Conservation (phyloP, 1,140 invertebrate species). For the Palaemon carinicauda region DNA sequence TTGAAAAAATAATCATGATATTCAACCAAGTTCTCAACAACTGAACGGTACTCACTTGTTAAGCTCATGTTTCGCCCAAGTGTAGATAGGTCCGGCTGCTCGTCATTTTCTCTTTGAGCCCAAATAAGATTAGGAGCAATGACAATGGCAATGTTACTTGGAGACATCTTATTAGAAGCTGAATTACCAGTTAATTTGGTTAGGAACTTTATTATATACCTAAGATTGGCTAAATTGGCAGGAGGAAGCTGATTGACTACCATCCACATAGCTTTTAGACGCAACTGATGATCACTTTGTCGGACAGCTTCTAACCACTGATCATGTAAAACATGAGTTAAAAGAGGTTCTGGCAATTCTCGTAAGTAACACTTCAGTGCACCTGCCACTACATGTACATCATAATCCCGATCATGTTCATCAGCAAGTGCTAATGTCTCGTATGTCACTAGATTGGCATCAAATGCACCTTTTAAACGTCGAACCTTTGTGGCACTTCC, state of each 20-base stretch:
- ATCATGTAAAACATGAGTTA: conserved; percentile 87
- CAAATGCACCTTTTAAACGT: conserved; percentile 88
- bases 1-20: conserved; percentile 88
- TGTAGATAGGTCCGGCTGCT: conserved; percentile 11
- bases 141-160: conserved; percentile 94
- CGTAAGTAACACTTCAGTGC: conserved; percentile 93
- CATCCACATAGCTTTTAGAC: conserved; percentile 80
- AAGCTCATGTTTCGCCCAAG: conserved; percentile 83
- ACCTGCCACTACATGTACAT: conserved; percentile 90
- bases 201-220: conserved; percentile 93
- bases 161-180: conserved; percentile 91
- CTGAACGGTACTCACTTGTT: conserved; percentile 79
- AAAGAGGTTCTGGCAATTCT: conserved; percentile 92
- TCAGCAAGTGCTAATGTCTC: conserved; percentile 20
- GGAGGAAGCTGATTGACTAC: conserved; percentile 82
- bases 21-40: conserved; percentile 86
- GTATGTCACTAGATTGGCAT: conserved; percentile 81
- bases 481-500: conserved; percentile 89
- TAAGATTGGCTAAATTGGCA: conserved; percentile 85
- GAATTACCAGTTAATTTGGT: conserved; percentile 81
- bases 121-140: conserved; percentile 94
- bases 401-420: conserved; percentile 65
- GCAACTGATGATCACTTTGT: conserved; percentile 66
- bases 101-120: conserved; percentile 69
- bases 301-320: conserved; percentile 84